These are phyloP conservation scores for Metridium senile DNA, from an alignment of 92 coral and sea anemone species.

Conservation along the genomic window DNA sequence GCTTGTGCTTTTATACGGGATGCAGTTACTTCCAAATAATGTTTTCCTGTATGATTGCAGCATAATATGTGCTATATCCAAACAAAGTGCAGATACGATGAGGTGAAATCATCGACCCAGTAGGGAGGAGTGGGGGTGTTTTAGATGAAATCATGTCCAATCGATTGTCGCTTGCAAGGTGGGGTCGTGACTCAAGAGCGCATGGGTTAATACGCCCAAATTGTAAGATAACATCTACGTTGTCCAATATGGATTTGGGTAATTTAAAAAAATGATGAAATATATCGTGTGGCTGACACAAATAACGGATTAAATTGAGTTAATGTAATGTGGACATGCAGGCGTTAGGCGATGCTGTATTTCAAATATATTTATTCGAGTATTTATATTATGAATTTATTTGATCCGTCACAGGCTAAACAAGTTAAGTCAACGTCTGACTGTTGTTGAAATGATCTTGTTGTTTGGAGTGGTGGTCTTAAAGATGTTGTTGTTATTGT, in stretches of 20 bases:
- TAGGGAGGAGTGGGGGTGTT: conserved; percentile 33
- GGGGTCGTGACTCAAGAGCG: neutral
- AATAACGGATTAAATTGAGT: neutral
- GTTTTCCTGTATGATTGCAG: neutral
- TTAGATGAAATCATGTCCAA: neutral
- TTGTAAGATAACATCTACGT: neutral
- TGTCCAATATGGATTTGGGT: too few species aligned
- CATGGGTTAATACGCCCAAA: neutral
- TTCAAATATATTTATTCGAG: too few species aligned
- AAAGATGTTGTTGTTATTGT: too few species aligned
- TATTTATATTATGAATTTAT: too few species aligned
- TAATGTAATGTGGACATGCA: neutral
- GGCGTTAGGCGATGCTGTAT: too few species aligned
- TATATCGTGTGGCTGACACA: neutral
- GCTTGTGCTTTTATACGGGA: too few species aligned
- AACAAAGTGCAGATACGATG: conserved; percentile 6
- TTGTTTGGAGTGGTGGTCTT: too few species aligned
- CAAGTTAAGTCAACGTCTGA: too few species aligned
- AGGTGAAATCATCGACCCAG: conserved; percentile 34
- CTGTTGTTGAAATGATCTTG: too few species aligned
- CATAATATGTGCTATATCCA: neutral
- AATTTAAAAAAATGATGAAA: neutral
- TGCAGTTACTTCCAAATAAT: neutral
- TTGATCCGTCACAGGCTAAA: too few species aligned
- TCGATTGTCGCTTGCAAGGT: neutral